Conservation (phyloP, 2,888 invertebrate genomes). For the Campoletis raptor region DNA sequence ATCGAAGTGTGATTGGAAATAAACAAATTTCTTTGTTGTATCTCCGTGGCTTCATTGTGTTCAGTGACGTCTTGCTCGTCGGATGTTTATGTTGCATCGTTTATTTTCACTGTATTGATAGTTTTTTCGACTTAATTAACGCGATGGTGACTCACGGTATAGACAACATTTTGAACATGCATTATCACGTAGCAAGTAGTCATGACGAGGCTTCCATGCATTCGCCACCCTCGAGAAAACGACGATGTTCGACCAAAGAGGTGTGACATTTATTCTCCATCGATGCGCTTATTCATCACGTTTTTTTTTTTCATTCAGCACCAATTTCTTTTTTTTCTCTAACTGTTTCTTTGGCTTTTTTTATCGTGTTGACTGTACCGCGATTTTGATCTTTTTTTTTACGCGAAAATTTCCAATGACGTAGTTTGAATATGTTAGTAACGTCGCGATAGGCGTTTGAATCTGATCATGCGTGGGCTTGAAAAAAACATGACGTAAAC, state of each 20-base stretch:
- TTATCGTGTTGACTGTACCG: background rate
- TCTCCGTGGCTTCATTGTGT: background rate
- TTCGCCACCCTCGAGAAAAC: conserved; percentile 80
- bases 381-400: conserved; percentile 16
- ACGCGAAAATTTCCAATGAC: conserved; percentile 6
- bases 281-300: background rate
- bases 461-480: conserved; percentile 15
- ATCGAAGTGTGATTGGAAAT: background rate
- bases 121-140: background rate
- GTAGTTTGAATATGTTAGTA: background rate
- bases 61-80: background rate
- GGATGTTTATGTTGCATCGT: conserved; percentile 3
- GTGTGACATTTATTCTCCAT: conserved; percentile 75
- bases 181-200: conserved; percentile 79
- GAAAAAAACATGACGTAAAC: conserved; percentile 24
- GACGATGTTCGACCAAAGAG: conserved; percentile 82
- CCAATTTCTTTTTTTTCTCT: background rate
- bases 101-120: background rate
- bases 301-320: background rate
- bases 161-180: conserved; percentile 84
- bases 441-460: conserved; percentile 4
- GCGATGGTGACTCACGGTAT: conserved; percentile 83
- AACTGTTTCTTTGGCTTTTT: background rate
- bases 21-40: background rate
- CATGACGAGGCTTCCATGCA: conserved; percentile 76